Percentiles rank a stretch among this genome's conserved stretches.
phyloP scores from a whole-genome alignment of 2,888 invertebrate species.

The Trachelus iudaicus region DNA sequence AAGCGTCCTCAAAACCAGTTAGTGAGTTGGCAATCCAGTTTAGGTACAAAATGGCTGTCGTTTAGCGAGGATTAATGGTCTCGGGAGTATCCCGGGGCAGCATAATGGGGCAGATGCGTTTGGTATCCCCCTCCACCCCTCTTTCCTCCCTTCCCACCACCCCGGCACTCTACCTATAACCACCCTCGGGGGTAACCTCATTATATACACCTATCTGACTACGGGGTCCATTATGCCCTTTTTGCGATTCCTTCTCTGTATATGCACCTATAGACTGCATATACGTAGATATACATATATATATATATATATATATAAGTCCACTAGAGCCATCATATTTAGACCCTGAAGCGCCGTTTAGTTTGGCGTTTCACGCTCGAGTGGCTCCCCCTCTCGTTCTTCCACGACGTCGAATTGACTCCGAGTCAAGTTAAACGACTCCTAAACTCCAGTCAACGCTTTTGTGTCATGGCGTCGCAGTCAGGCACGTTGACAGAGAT shows the following conservation, averaged over 20 bases:
- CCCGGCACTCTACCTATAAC: conserved; percentile 12
- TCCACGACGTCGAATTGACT: conserved; percentile 13
- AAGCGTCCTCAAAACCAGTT: conserved; percentile 64
- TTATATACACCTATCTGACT: conserved; percentile 62
- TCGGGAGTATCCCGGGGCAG: conserved; percentile 57
- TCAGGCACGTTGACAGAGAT: conserved; percentile 49
- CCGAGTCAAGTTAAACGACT: conserved; percentile 38
- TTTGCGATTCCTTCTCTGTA: conserved; percentile 38
- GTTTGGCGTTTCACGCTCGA: conserved; percentile 65
- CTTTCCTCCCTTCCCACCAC: conserved; percentile 30
- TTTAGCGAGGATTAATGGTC: conserved; percentile 66
- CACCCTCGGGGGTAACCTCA: conserved; percentile 45
- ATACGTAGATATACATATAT: conserved; percentile 20
- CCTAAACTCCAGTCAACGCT: conserved; percentile 35
- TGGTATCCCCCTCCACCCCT: conserved; percentile 28
- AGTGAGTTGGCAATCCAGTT: conserved; percentile 66
- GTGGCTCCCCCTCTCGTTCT: conserved; percentile 50
- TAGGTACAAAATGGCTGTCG: conserved; percentile 67
- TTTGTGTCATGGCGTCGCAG: conserved; percentile 24
- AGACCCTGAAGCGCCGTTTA: conserved; percentile 59
- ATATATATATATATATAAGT: not conserved
- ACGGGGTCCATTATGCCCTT: conserved; percentile 61
- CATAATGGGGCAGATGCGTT: conserved; percentile 65
- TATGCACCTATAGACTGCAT: conserved; percentile 21
- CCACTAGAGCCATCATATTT: conserved; percentile 40